These are phyloP conservation scores for Cricetomys ansorgei DNA, from an alignment of 2,113 vertebrate species.

Conservation along the genomic window DNA sequence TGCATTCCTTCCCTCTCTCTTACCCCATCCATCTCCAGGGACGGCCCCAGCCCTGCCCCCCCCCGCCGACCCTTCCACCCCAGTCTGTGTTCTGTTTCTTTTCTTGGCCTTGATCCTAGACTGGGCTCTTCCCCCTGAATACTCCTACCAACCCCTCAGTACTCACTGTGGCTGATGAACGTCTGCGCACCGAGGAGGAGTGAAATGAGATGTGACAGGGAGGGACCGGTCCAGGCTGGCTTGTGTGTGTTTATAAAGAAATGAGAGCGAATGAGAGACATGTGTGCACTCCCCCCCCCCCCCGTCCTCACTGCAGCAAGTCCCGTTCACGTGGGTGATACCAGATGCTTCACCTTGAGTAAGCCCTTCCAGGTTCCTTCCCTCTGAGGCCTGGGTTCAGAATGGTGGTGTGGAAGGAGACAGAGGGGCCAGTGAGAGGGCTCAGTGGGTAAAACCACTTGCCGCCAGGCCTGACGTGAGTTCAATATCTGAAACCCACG, in stretches of 20 bases:
- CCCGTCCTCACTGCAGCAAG: neutral
- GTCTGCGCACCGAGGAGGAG: neutral
- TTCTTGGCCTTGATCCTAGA: conserved; percentile 55
- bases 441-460: neutral
- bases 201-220: conserved; percentile 15
- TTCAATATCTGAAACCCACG: neutral
- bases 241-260: conserved; percentile 6
- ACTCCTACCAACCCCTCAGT: conserved; percentile 59
- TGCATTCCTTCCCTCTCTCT: conserved; percentile 38
- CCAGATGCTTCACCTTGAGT: neutral
- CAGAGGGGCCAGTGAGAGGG: no score
- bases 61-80: no score
- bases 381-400: neutral
- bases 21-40: conserved; percentile 44
- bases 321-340: neutral
- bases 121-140: conserved; percentile 52
- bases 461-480: neutral
- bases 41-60: neutral
- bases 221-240: neutral
- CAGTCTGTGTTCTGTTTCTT: conserved; percentile 58
- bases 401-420: neutral
- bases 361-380: neutral
- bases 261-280: neutral
- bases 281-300: neutral
- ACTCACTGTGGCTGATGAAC: neutral